Conservation (phyloP, 2,797 vertebrate species). For the Gymnoscopelus microlampas region DNA sequence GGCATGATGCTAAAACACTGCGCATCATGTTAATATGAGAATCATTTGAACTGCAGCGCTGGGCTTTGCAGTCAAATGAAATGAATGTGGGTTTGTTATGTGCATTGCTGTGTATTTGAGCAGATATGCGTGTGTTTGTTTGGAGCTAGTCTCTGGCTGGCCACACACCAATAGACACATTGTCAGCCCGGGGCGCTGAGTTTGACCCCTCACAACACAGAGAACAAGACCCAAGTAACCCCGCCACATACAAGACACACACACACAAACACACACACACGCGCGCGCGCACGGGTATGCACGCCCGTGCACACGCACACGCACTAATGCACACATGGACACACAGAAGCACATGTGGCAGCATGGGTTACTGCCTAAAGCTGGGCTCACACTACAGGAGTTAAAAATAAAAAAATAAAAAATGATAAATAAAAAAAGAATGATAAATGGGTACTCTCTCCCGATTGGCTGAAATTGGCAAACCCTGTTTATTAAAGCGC, state of each 20-base stretch:
- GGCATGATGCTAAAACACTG: too few relatives aligned
- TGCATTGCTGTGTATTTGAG: conserved; percentile 49
- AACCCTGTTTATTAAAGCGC: too few relatives aligned
- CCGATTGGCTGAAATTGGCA: too few relatives aligned
- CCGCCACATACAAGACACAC: conserved; percentile 54
- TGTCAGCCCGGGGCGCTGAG: conserved; percentile 73
- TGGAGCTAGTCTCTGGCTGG: conserved; percentile 75
- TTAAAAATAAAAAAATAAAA: too few relatives aligned
- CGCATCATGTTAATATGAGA: too few relatives aligned
- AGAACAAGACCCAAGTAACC: conserved; percentile 77
- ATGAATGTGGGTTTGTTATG: conserved; percentile 39
- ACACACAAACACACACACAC: conserved; percentile 7
- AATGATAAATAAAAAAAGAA: too few relatives aligned
- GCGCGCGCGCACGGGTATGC: not conserved
- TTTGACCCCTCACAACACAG: conserved; percentile 71
- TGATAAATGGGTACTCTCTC: too few relatives aligned
- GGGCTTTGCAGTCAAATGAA: conserved; percentile 59
- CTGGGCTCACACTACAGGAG: not conserved
- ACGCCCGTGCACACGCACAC: not conserved
- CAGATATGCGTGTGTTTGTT: conserved; percentile 76
- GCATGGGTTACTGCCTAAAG: too few relatives aligned
- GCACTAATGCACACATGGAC: not conserved
- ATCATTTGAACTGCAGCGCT: conserved; percentile 8
- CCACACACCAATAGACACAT: conserved; percentile 76
- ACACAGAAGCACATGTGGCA: not conserved